A percentile compares a stretch with the other conserved stretches of the same genome.
Evolutionary conservation across 2,797 vertebrate species (phyloP).

Genomic region (Morus bassanus): DNA sequence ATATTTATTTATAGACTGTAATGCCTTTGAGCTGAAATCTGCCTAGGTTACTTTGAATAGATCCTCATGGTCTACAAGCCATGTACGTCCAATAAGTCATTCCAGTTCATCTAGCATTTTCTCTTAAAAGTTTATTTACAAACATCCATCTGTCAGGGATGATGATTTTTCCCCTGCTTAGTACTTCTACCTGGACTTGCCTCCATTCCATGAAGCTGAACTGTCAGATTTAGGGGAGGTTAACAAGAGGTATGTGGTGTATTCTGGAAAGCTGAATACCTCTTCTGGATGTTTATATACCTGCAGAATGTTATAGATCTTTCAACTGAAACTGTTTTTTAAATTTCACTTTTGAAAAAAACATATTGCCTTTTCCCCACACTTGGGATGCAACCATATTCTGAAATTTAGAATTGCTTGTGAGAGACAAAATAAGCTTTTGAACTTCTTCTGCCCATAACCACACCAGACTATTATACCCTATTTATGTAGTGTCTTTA

Average conservation of each 20-base stretch:
- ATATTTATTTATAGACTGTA: not conserved
- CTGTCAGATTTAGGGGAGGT: not conserved
- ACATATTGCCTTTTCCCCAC: not conserved
- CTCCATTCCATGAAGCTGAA: not conserved
- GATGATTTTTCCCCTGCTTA: not conserved
- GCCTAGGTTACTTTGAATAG: not conserved
- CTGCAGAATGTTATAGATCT: not conserved
- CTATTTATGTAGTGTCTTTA: not conserved
- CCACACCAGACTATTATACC: not conserved
- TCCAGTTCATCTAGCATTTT: not conserved
- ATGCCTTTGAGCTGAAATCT: not conserved
- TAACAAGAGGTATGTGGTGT: not conserved
- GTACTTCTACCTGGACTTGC: not conserved
- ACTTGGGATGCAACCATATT: not conserved
- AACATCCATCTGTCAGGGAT: not conserved
- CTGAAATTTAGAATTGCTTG: not conserved
- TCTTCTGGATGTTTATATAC: not conserved
- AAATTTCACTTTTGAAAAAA: not conserved
- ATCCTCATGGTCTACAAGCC: not conserved
- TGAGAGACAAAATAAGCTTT: not conserved
- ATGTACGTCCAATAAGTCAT: not conserved
- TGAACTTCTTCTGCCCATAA: not conserved
- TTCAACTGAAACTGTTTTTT: not conserved
- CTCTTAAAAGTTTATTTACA: not conserved
- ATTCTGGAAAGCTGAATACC: not conserved